Conservation (phyloP, 2,888 invertebrate species). For the Stomorhina lunata region DNA sequence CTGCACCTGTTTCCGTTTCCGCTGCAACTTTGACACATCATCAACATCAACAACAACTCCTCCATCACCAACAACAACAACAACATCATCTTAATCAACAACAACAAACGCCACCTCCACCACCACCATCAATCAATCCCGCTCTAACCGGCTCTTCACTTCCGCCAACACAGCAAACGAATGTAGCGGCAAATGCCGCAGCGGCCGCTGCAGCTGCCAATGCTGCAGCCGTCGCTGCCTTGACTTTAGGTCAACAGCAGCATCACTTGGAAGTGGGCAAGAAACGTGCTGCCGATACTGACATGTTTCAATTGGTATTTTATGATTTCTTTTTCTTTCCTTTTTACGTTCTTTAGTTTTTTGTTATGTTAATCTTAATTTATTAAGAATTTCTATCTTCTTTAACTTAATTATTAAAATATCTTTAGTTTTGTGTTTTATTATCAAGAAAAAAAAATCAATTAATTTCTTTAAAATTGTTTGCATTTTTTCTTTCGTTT, state of each 20-base stretch:
- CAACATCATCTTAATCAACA: constrained; percentile 80
- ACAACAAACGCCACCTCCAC: constrained; percentile 74
- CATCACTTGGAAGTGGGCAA: constrained; percentile 91
- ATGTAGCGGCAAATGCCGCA: constrained; percentile 82
- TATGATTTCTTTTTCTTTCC: constrained; percentile 69
- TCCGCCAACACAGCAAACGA: constrained; percentile 78
- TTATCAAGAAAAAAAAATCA: too few species aligned
- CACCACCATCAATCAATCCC: constrained; percentile 80
- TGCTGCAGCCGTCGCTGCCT: constrained; percentile 80
- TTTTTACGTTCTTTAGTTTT: constrained; percentile 53
- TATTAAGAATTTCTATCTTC: constrained; percentile 3
- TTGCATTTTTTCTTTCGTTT: constrained; percentile 36
- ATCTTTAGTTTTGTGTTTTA: constrained; percentile 44
- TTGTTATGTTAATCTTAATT: constrained; percentile 20
- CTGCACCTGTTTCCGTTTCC: constrained; percentile 78
- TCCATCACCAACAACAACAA: constrained; percentile 64
- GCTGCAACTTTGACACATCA: constrained; percentile 79
- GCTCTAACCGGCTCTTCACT: constrained; percentile 73
- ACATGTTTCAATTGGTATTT: constrained; percentile 94
- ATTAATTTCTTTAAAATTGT: constrained; percentile 31
- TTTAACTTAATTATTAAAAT: background rate
- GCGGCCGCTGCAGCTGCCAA: constrained; percentile 81
- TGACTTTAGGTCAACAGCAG: constrained; percentile 75
- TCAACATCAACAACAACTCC: constrained; percentile 73
- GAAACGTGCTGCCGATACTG: constrained; percentile 95